A percentile compares a stretch with the other conserved stretches of the same genome.
These are phyloP conservation scores for Cephus pygmeus DNA, from an alignment of 2,888 invertebrate genomes.

Conservation along the genomic window DNA sequence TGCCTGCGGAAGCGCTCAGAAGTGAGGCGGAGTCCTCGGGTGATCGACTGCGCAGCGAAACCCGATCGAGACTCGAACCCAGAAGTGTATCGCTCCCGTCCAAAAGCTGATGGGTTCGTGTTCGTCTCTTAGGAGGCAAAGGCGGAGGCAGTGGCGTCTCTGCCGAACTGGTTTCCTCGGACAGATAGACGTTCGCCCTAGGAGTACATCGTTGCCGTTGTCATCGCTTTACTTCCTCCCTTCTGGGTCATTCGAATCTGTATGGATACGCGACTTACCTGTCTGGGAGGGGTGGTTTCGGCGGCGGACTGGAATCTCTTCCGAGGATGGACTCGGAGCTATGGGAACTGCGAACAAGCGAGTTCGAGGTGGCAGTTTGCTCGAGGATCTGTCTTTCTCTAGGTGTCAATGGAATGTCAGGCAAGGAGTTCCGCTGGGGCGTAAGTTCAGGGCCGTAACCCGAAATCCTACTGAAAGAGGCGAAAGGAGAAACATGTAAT, in stretches of 20 bases:
- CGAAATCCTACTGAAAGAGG: constrained; percentile 48
- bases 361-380: constrained; percentile 68
- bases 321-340: constrained; percentile 84
- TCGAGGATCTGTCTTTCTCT: constrained; percentile 78
- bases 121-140: constrained; percentile 80
- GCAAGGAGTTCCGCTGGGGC: constrained; percentile 75
- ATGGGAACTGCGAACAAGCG: constrained; percentile 80
- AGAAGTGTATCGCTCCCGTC: constrained; percentile 68
- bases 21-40: constrained; percentile 78
- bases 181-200: constrained; percentile 53
- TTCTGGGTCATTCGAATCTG: too few species aligned
- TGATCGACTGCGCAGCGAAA: constrained; percentile 81
- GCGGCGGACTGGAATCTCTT: constrained; percentile 81
- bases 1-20: constrained; percentile 79
- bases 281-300: constrained; percentile 89
- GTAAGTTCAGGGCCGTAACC: constrained; percentile 61
- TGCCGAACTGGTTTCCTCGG: constrained; percentile 69
- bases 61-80: constrained; percentile 75
- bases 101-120: constrained; percentile 67
- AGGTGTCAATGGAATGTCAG: constrained; percentile 87
- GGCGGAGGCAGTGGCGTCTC: constrained; percentile 84
- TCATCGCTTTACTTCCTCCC: too few species aligned
- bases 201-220: background rate
- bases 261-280: constrained; percentile 66
- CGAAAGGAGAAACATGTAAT: background rate